phyloP scores from a whole-genome alignment of 2,797 vertebrate species.

The Graptemys geographica region DNA sequence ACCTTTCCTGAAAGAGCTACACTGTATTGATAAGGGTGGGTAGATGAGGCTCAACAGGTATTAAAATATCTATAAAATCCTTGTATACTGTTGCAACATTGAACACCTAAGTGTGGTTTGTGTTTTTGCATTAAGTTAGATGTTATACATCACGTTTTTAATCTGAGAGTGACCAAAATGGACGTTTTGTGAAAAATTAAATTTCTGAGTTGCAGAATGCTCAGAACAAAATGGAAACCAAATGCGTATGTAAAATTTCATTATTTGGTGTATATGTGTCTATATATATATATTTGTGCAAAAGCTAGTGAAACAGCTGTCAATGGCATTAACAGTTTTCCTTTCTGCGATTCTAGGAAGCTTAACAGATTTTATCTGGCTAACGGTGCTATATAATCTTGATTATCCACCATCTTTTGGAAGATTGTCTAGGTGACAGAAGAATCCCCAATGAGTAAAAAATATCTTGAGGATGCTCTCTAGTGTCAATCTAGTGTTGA shows the following conservation, averaged over 20 bases:
- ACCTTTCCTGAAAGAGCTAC: neutral
- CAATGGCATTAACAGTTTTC: neutral
- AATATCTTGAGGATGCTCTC: neutral
- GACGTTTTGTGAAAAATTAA: neutral
- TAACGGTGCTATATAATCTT: neutral
- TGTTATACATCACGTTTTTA: neutral
- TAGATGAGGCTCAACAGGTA: rapidly evolving
- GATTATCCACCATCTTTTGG: neutral
- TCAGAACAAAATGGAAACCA: neutral
- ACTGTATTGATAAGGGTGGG: neutral
- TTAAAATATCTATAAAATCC: neutral
- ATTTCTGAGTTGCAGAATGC: neutral
- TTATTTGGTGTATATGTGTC: neutral
- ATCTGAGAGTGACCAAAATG: neutral
- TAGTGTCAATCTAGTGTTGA: neutral
- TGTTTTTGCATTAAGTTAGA: neutral
- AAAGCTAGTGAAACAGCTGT: neutral
- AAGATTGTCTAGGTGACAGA: neutral
- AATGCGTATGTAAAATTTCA: neutral
- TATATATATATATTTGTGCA: neutral
- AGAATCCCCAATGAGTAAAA: neutral
- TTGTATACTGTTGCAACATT: neutral
- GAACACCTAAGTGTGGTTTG: neutral
- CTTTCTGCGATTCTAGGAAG: neutral
- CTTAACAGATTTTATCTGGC: neutral